phyloP scores from a whole-genome alignment of 2,113 vertebrate species.

The Tupaia tana region DNA sequence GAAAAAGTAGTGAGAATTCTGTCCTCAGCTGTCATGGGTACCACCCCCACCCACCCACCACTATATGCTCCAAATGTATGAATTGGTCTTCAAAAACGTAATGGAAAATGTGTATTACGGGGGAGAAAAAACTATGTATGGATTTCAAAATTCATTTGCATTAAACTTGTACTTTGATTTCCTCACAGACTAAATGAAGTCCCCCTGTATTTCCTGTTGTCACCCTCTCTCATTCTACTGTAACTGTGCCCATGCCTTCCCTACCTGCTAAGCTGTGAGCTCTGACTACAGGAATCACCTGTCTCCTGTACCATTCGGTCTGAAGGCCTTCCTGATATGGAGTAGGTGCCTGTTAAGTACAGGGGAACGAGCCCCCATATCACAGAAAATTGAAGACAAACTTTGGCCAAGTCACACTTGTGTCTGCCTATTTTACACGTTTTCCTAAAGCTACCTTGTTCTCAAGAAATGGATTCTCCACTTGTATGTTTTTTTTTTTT shows the following conservation, averaged over 20 bases:
- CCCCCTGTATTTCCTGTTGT: neutral
- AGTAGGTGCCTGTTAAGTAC: neutral
- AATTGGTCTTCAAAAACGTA: too few relatives aligned
- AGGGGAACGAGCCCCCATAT: neutral
- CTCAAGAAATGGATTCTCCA: slow-evolving; percentile 1
- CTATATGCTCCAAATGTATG: too few relatives aligned
- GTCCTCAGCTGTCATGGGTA: too few relatives aligned
- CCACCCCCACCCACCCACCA: too few relatives aligned
- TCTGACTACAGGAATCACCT: neutral
- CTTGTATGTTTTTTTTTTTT: neutral
- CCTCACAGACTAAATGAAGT: too few relatives aligned
- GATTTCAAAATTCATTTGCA: too few relatives aligned
- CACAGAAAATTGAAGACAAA: neutral
- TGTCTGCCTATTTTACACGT: neutral
- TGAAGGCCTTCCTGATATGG: neutral
- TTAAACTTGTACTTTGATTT: too few relatives aligned
- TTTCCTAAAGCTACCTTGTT: neutral
- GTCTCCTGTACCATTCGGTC: neutral
- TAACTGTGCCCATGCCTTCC: neutral
- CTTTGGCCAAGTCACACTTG: neutral
- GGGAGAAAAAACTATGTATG: too few relatives aligned
- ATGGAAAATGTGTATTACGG: too few relatives aligned
- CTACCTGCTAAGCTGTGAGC: neutral
- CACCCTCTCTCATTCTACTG: neutral
- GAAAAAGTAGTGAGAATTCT: too few relatives aligned